Evolutionary conservation across 37 sponge, comb jelly and placozoan species (phyloP).

Genomic region (Halisarca cf. caerulea): DNA sequence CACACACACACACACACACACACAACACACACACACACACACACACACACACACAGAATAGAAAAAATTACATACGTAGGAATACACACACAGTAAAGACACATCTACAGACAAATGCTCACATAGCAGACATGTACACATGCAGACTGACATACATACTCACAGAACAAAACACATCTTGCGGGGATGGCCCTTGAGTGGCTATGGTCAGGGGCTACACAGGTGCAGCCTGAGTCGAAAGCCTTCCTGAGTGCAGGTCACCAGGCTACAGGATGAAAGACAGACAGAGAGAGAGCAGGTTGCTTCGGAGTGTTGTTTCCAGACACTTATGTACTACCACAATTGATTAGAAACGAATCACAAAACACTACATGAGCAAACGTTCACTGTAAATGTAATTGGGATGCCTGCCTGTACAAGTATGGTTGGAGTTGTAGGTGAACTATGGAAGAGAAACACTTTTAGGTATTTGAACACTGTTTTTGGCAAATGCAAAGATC

Average conservation of each 20-base stretch:
- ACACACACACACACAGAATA: too few species aligned
- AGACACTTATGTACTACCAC: not conserved
- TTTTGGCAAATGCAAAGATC: too few species aligned
- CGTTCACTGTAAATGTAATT: too few species aligned
- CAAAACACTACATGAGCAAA: too few species aligned
- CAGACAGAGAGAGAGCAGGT: not conserved
- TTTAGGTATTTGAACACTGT: too few species aligned
- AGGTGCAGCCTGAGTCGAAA: constrained; percentile 81
- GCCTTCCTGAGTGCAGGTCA: constrained; percentile 76
- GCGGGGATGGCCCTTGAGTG: not conserved
- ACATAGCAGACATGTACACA: constrained; percentile 9
- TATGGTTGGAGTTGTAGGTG: too few species aligned
- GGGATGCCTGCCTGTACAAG: too few species aligned
- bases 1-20: too few species aligned
- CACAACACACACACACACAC: too few species aligned
- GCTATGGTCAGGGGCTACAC: constrained; percentile 35
- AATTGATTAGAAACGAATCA: too few species aligned
- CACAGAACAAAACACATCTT: too few species aligned
- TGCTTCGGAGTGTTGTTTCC: not conserved
- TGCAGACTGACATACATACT: constrained; percentile 19
- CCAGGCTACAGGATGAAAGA: constrained; percentile 38
- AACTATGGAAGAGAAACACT: too few species aligned
- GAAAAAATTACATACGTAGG: not conserved
- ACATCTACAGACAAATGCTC: not conserved
- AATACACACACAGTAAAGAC: not conserved